These are phyloP conservation scores for Eustalomyia histrio DNA, from an alignment of 2,888 invertebrate genomes.

Conservation along the genomic window DNA sequence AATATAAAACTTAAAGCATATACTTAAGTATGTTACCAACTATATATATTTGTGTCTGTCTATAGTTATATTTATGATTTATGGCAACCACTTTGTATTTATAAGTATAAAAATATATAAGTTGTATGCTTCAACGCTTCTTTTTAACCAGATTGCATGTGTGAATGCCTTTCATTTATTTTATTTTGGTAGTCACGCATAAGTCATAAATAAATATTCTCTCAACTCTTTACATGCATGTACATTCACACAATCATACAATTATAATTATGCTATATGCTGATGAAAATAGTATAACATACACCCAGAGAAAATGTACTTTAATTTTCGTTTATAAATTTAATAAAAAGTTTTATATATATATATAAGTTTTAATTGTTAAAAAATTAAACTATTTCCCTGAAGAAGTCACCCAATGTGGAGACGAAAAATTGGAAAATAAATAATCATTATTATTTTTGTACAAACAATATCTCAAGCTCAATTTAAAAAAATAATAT, in stretches of 20 bases:
- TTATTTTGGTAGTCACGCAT: constrained; percentile 55
- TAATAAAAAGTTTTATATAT: too few species aligned
- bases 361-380: too few species aligned
- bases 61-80: constrained; percentile 37
- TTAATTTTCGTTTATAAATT: too few species aligned
- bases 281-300: background rate
- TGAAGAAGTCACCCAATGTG: too few species aligned
- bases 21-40: too few species aligned
- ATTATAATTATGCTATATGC: background rate
- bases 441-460: too few species aligned
- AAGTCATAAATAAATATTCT: constrained; percentile 58
- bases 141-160: constrained; percentile 33
- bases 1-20: constrained; percentile 13
- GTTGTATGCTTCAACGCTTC: constrained; percentile 20
- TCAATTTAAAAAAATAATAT: too few species aligned
- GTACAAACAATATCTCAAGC: too few species aligned
- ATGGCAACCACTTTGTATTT: constrained; percentile 33
- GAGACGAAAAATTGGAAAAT: too few species aligned
- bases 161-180: constrained; percentile 43
- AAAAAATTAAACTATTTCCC: too few species aligned
- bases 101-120: constrained; percentile 4
- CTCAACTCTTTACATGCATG: constrained; percentile 33
- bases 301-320: too few species aligned
- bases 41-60: background rate
- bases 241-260: background rate